Base-by-base conservation (phyloP, 2,888 invertebrate genomes). In the Polydrusus pterygomalis region DNA sequence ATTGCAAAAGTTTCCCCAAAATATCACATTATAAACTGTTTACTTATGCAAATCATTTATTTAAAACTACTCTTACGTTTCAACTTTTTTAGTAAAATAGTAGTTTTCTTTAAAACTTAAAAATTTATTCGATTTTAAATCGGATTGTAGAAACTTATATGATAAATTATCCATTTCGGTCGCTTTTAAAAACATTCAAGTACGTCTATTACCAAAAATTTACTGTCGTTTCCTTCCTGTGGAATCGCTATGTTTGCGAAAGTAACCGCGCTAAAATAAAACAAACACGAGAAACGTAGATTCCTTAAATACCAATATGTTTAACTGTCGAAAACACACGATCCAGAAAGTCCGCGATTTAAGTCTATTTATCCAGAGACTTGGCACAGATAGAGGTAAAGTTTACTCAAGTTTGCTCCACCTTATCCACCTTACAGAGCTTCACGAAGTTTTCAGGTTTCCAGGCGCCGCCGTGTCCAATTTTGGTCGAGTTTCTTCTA, bases 381-480 rank as follows among this genome's bases (percentile, higher is more conserved):
- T 82, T 81, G 81, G 82, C 80, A 78, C 75, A 78, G 76, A 79
- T 79, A 78, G 79, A 60, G 58, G 58, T 38, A 69, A 69, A 69
- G 58, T 69, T 69, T 69, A 60, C 69, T 47, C 60, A 54, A 83
- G 81, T 82, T 82, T 79, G 81, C 81, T 82, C 80, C 83, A 84
- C 83, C 83, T 83, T 81, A 81, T 83, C 82, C 82, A 84, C 84
- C 84, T 85, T 83, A 40, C 34, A 82, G 72, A 73, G 81, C 80
- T 83, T 81, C 81, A 79, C 75, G 70, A 83, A 84, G 83, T 84
- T 85, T 83, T 77, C 81, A 85, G 84, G 84, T 82, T 82, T 79
- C 73, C 71, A 79, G 85, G 85, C 85, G 86, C 86, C 85, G 86
- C 86, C 86, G 81, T 78, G 76, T 74, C 76, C 77, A 79, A 79